Evolutionary conservation across 2,888 invertebrate genomes (phyloP), one percentile per base, ranked within the genome.

Genomic region (Glaucopsyche alexis): DNA sequence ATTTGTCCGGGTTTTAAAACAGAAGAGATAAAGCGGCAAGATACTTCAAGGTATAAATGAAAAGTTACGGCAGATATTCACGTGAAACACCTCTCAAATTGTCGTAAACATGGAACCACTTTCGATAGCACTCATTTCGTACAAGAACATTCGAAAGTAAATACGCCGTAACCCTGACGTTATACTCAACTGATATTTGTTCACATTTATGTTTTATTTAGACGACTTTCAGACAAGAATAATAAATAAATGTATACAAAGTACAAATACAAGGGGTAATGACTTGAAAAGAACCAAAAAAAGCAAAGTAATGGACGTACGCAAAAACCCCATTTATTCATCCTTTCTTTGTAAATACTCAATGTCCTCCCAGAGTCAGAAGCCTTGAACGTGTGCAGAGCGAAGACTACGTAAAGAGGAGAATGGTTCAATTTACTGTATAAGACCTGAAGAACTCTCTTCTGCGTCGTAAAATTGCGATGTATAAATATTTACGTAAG

Each of bases 71-170:
- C 29, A 2, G 13, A 60, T 6, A 60, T 60, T 60, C 14, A 60
- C 60, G 14, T 14, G 29, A 60, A 60, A 60, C 60, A 19, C 60
- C 60, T 47, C 47, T 38, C 55, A 55, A 55, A 11, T 55, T 19
- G 55, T 55, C 55, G 55, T 55, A 19, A 55, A 19, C 55, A 55
- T 55, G 16, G 19, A 52, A 52, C 52, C 69, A 47, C 69, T 69
- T 69, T 69, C 49, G 69, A 47, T 69, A 14, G 49, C 47, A 47
- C 49, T 47, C 19, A 47, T 45, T 16, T 19, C 14, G 47, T 49
- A 13, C 69, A 13, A 29, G 69, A 47, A 69, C 42, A 47, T 69
- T 69, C 19, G 69, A 69, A 69, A 69, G 69, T 49, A 69, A 69
- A 69, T 67, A 45, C 42, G 19, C 16, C 47, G 29, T 47, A 69